These are phyloP conservation scores for Rhinoderma darwinii DNA, from an alignment of 2,113 vertebrate species.

Conservation along the genomic window DNA sequence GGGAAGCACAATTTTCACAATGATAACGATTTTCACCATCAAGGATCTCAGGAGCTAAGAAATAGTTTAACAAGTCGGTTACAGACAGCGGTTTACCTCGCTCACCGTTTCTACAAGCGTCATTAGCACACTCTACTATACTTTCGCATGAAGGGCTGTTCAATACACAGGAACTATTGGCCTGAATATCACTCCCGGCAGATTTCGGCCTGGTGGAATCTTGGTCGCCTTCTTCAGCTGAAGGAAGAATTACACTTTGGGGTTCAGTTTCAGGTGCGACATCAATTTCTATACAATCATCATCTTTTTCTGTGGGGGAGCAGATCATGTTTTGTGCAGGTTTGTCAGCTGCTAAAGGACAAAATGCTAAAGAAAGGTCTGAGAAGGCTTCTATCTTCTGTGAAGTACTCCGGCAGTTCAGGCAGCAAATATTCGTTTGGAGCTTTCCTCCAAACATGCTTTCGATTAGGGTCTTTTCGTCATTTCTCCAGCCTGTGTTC, in stretches of 20 bases:
- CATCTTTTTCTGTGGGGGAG: constrained; percentile 62
- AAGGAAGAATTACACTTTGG: neutral
- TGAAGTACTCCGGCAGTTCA: constrained; percentile 89
- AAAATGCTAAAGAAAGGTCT: constrained; percentile 94
- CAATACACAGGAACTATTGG: constrained; percentile 62
- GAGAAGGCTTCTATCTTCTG: constrained; percentile 95
- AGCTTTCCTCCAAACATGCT: constrained; percentile 93
- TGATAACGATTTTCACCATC: constrained; percentile 96
- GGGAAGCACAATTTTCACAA: constrained; percentile 91
- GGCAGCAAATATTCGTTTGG: constrained; percentile 88
- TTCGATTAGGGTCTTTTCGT: constrained; percentile 86
- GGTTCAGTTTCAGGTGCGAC: constrained; percentile 7
- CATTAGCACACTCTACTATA: neutral
- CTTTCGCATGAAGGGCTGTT: constrained; percentile 47
- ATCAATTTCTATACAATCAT: constrained; percentile 57
- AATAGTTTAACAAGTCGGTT: constrained; percentile 93
- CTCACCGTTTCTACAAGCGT: constrained; percentile 70
- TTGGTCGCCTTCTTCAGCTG: neutral
- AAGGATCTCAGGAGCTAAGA: constrained; percentile 93
- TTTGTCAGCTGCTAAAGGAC: constrained; percentile 76
- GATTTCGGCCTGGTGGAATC: neutral
- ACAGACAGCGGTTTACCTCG: constrained; percentile 79
- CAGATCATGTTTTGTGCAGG: constrained; percentile 61
- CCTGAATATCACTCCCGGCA: constrained; percentile 54
- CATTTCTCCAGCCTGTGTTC: constrained; percentile 57